phyloP scores from a whole-genome alignment of 1,140 invertebrate species.

The Cydia amplana region DNA sequence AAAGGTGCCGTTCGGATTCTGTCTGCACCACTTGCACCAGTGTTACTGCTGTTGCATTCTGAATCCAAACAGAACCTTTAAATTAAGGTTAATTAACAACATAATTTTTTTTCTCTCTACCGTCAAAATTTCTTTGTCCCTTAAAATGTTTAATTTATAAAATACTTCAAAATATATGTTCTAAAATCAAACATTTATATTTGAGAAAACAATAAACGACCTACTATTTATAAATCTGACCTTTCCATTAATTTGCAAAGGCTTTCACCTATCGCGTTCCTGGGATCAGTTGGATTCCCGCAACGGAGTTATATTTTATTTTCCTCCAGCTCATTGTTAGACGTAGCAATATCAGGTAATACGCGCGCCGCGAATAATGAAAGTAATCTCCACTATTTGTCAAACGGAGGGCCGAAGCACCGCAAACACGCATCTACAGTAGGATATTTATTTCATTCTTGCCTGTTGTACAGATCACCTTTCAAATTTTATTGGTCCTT shows the following conservation, averaged over 20 bases:
- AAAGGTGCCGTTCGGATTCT: too few species aligned
- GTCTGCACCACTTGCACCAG: too few species aligned
- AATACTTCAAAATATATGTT: not conserved
- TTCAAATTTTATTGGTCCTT: too few species aligned
- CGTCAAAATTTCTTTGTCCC: too few species aligned
- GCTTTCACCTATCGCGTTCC: constrained; percentile 26
- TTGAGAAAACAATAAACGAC: constrained; percentile 13
- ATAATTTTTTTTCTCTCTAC: too few species aligned
- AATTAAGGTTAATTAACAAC: too few species aligned
- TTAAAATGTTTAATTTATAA: not conserved
- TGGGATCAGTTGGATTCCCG: constrained; percentile 33
- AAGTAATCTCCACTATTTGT: constrained; percentile 60
- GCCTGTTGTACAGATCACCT: too few species aligned
- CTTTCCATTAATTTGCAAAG: constrained; percentile 42
- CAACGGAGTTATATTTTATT: constrained; percentile 49
- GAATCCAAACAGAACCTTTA: too few species aligned
- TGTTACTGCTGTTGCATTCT: too few species aligned
- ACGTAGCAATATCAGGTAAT: constrained; percentile 60
- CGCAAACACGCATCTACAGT: constrained; percentile 28
- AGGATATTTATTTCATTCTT: not conserved
- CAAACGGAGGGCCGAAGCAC: constrained; percentile 45
- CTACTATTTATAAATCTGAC: constrained; percentile 31
- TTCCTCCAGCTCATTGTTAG: constrained; percentile 57
- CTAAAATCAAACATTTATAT: not conserved
- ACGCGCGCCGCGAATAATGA: constrained; percentile 54